Conservation (phyloP, 1,140 invertebrate genomes). For the Samia ricini region DNA sequence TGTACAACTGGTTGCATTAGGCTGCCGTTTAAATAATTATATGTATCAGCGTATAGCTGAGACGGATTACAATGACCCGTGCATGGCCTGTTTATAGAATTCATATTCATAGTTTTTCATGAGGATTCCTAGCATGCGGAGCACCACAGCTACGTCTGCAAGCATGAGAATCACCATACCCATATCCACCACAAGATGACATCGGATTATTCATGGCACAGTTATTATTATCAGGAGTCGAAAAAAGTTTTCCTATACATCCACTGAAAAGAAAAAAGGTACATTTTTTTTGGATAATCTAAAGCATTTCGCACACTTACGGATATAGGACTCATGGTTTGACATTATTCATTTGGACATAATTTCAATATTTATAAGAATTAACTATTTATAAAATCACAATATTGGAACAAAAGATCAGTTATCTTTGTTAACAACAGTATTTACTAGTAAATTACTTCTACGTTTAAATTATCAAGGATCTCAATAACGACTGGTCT, state of each 20-base stretch:
- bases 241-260: conserved; percentile 68
- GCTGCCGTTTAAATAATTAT: conserved; percentile 55
- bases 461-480: too few relatives aligned
- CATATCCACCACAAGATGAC: conserved; percentile 31
- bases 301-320: too few relatives aligned
- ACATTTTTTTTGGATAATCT: too few relatives aligned
- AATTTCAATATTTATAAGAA: too few relatives aligned
- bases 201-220: conserved; percentile 3
- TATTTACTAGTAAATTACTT: too few relatives aligned
- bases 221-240: conserved; percentile 29
- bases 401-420: too few relatives aligned
- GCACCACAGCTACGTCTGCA: conserved; percentile 25
- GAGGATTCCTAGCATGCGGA: conserved; percentile 30
- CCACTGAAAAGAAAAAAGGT: conserved; percentile 52
- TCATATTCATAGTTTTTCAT: not conserved
- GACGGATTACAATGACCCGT: conserved; percentile 54
- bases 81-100: conserved; percentile 26
- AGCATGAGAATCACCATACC: conserved; percentile 26
- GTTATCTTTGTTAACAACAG: too few relatives aligned
- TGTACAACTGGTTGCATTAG: conserved; percentile 60
- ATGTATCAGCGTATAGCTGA: conserved; percentile 57
- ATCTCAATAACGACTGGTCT: too few relatives aligned
- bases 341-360: too few relatives aligned
- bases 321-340: too few relatives aligned
- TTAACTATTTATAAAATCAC: too few relatives aligned